Base-by-base conservation (phyloP, 2,113 vertebrate species). In the Ovibos moschatus region DNA sequence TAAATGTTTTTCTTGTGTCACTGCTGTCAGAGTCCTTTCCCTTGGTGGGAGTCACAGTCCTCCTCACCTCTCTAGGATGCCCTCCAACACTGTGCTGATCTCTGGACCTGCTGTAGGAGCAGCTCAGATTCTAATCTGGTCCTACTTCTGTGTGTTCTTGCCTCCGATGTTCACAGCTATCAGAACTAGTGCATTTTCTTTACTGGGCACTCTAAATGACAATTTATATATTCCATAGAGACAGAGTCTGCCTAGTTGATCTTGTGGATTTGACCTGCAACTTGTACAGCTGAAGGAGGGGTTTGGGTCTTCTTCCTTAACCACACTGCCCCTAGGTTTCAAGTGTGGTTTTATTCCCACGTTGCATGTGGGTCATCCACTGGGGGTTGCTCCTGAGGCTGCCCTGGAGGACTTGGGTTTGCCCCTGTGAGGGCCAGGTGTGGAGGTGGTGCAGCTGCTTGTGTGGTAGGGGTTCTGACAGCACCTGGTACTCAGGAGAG, bases 161-260 rank as follows among this genome's bases (percentile, higher is more conserved):
- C 64, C 64, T 21, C 2, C 4, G 10, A 36, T 21, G 64, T 36
- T 36, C 64, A 21, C 64, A 67, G 64, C 64, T 36, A 67, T 71
- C 9, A 71, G 64, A 36, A 71, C n/a, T 21, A 36, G 64, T 71
- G 64, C 2, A 21, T 36, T 71, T 71, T 36, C 33, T 71, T 71
- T 36, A 71, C 0, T 21, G n/a, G 17, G 64, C 0, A 1, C 17
- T 71, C 17, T 71, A 19, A 71, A 21, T 36, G 17, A 71, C 17
- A 9, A 36, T 71, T 71, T 36, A 67, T 36, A 36, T 21, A 71
- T 71, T 71, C 64, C 64, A 21, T 21, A 71, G n/a, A 36, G 64
- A 67, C 17, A 36, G 14, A 64, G 64, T 71, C 33, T 71, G n/a
- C 64, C 64, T 36, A 71, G n/a, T 36, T 71, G 64, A 71, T 71